Evolutionary conservation across 2,113 vertebrate species (phyloP), one percentile per base, ranked within the genome.

Genomic region (Dipodomys merriami): DNA sequence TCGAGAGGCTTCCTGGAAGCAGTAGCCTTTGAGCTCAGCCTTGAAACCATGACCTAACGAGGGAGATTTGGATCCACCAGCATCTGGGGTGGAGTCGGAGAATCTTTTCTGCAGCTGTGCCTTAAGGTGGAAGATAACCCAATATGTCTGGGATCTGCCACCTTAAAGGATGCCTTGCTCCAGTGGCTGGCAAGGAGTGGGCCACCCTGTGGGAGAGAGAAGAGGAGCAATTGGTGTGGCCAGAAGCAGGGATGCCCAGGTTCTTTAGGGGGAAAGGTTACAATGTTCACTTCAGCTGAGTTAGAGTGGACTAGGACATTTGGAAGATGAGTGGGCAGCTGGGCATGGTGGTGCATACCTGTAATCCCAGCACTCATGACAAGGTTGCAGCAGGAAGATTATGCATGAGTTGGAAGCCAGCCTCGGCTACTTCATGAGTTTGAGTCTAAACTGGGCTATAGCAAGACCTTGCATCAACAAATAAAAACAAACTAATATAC

Each of bases 141-240:
- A 16, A 0, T 65, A 22, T 78, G 83, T 39, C 35, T 73, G 33
- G 74, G 80, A 33, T 19, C n/a, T 44, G 83, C 64, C 39, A 10
- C 60, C 33, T 82, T 83, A 20, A 73, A 76, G 60, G 12, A 1
- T 27, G 46, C 18, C 68, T 89, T 49, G 53, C 33, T 87, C 29
- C 86, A 11, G 33, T 29, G 81, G 10, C 39, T 67, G 35, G 15
- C 69, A 33, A 65, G 76, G 44, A 25, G 68, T 64, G 46, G 69
- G 33, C 23, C 1, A 1, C 39, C 29, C 19, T 18, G 8, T 29
- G 33, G 65, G 20, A 57, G 53, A 29, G 12, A 57, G 33, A 25
- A 13, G 12, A 8, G 18, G 57, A 27, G 27, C 10, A 4, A 16
- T 2, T 1, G 27, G 15, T 1, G 23, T 25, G 2, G 71, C 18